phyloP scores from a whole-genome alignment of 2,797 vertebrate genomes.

The Chlorospingus semifuscus region DNA sequence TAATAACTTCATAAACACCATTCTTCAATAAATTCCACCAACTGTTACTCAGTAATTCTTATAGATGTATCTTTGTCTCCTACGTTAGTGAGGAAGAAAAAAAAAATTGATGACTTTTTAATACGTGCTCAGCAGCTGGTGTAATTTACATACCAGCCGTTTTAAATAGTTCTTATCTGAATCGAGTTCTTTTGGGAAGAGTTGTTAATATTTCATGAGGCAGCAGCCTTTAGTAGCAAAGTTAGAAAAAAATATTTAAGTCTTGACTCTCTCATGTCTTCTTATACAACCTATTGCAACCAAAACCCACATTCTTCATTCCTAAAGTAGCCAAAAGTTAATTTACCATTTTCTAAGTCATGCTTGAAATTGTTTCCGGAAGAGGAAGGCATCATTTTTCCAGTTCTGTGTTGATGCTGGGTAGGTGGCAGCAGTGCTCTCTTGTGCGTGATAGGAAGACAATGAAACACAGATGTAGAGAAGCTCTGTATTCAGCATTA shows the following conservation, averaged over 20 bases:
- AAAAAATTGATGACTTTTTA: background rate
- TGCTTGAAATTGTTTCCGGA: background rate
- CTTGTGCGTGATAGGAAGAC: background rate
- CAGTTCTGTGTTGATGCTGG: background rate
- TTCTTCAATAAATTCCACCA: background rate
- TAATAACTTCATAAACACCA: background rate
- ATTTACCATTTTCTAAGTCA: background rate
- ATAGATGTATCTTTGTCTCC: background rate
- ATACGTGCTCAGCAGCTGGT: background rate
- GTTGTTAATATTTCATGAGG: background rate
- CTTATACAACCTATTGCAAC: background rate
- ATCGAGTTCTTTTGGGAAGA: background rate
- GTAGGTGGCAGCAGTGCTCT: conserved; percentile 11
- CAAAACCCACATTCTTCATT: background rate
- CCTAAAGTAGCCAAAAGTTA: background rate
- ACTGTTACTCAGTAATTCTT: background rate
- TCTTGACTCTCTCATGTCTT: background rate
- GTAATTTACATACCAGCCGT: background rate
- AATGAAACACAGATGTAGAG: background rate
- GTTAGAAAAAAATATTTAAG: background rate
- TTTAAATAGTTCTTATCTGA: background rate
- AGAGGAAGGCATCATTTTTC: background rate
- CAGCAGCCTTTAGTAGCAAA: background rate
- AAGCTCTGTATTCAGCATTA: background rate
- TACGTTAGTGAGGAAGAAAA: background rate